phyloP scores from a whole-genome alignment of 2,113 vertebrate genomes.

The Pseudopipra pipra region DNA sequence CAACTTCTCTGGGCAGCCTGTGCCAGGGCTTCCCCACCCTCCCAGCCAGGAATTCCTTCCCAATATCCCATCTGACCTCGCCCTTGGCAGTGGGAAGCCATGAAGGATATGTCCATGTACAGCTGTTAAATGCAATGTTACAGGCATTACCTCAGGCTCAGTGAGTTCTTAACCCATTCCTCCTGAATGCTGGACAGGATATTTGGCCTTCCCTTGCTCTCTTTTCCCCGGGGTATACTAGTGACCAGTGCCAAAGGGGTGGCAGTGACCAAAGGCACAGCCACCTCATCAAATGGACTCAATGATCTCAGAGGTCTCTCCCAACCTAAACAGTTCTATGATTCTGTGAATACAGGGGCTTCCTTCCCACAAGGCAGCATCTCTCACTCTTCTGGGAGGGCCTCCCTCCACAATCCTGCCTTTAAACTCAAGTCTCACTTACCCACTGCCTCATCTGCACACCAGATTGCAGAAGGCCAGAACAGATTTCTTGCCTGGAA shows the following conservation, averaged over 20 bases:
- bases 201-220: not conserved
- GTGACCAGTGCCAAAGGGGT: not conserved
- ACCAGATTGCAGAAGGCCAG: not conserved
- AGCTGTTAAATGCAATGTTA: not conserved
- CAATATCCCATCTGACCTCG: not conserved
- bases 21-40: not conserved
- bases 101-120: not conserved
- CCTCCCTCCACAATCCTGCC: not conserved
- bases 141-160: not conserved
- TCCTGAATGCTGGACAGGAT: not conserved
- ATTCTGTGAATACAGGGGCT: not conserved
- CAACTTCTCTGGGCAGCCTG: not conserved
- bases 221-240: fast-evolving
- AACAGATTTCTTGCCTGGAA: not conserved
- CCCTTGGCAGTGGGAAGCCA: not conserved
- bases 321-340: not conserved
- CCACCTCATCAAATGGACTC: no score
- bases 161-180: not conserved
- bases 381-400: not conserved
- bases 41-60: not conserved
- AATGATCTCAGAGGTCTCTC: not conserved
- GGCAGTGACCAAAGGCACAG: fast-evolving
- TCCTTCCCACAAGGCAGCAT: not conserved
- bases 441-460: not conserved
- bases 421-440: not conserved